phyloP scores from a whole-genome alignment of 2,888 invertebrate species.

The Tupiocoris notatus region DNA sequence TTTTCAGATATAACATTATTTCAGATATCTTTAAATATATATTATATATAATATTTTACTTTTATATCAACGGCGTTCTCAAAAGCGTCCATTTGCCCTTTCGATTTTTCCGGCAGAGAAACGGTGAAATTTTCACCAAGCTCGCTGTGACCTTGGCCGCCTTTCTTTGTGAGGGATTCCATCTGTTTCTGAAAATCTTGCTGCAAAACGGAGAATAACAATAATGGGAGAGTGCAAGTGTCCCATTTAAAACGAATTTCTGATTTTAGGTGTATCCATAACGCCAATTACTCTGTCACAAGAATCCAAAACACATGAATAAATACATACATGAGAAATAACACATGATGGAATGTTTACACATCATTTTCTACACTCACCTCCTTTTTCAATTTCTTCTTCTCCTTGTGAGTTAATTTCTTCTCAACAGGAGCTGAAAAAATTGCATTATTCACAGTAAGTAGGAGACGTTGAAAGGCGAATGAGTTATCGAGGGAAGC shows the following conservation, averaged over 20 bases:
- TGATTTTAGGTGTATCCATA: no score
- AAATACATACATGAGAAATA: no score
- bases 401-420: slow-evolving; percentile 86
- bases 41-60: slow-evolving; percentile 55
- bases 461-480: no score
- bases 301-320: no score
- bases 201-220: slow-evolving; percentile 58
- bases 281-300: no score
- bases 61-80: slow-evolving; percentile 97
- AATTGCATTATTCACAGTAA: background rate
- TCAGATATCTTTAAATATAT: background rate
- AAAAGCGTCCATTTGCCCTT: slow-evolving; percentile 68
- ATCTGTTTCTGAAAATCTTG: slow-evolving; percentile 85
- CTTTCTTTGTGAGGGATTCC: slow-evolving; percentile 80
- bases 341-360: no score
- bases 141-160: slow-evolving; percentile 85
- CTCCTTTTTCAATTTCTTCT: slow-evolving; percentile 81
- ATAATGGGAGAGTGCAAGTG: no score
- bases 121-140: slow-evolving; percentile 93
- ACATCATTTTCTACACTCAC: slow-evolving; percentile 49
- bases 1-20: no score
- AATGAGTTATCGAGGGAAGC: no score
- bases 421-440: slow-evolving; percentile 54
- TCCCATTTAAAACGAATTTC: no score
- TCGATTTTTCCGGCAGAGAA: slow-evolving; percentile 73